A percentile compares a stretch with the other conserved stretches of the same genome.
Conservation (phyloP, 2,113 vertebrate species). For the Lichenostomus cassidix region DNA sequence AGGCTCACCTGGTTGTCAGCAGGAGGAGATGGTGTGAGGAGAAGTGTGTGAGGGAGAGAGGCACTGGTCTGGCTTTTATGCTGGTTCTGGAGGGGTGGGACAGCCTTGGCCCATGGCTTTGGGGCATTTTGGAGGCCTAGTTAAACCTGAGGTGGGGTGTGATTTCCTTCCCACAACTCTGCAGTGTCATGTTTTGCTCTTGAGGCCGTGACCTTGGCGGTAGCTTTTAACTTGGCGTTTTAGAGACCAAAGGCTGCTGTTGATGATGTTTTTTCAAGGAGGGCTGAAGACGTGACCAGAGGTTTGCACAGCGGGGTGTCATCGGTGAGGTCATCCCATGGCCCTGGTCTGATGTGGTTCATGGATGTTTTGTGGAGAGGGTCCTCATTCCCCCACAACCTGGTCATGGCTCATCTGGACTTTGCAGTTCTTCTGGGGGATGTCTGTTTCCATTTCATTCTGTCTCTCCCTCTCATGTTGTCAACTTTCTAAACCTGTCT, state of each 20-base stretch:
- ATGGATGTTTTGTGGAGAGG: neutral
- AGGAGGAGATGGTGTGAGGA: no score
- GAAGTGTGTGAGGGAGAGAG: no score
- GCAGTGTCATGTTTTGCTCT: neutral
- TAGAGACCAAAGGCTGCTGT: neutral
- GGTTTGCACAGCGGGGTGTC: neutral
- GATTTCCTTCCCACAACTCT: neutral
- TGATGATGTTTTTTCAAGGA: neutral
- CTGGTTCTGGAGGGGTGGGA: no score
- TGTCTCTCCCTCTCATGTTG: neutral
- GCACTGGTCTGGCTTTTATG: no score
- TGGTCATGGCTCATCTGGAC: rapidly evolving
- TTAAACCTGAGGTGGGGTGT: neutral
- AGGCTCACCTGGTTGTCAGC: no score
- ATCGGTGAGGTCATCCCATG: neutral
- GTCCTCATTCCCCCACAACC: neutral
- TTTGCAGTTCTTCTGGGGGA: neutral
- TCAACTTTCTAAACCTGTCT: no score
- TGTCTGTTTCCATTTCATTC: neutral
- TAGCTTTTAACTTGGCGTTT: neutral
- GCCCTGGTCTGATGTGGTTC: neutral
- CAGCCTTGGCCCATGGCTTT: no score
- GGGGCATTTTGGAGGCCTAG: neutral
- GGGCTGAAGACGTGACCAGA: neutral
- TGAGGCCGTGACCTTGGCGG: neutral